Base-by-base conservation (phyloP, 2,888 invertebrate species). In the Rapana venosa region DNA sequence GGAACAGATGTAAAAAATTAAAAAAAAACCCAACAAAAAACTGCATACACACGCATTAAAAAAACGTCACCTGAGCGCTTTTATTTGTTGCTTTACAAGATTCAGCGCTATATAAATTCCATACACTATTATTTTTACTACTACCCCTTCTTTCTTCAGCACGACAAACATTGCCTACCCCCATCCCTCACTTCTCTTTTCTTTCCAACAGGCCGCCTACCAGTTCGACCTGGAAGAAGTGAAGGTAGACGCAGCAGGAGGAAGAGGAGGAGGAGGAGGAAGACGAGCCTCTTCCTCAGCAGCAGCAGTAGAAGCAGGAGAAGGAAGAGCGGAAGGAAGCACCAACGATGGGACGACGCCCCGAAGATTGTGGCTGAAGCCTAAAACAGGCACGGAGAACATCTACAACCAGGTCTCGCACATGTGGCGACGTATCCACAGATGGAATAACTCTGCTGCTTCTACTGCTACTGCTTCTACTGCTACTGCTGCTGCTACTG, bases 391-490 rank as follows among this genome's bases (percentile, higher is more conserved):
- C 35, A 36, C 47, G 13, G 13, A 87, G 47, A 32, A 87, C 74
- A 74, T 87, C n/a, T 87, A 74, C 47, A 15, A 20, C 47, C 35
- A 47, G 61, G 87, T 87, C 22, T 87, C 87, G 74, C 26, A 74
- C 30, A 70, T 87, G 30, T 87, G 87, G 87, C 74, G 74, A 30
- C 61, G 20, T 17, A 32, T 30, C 61, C 84, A 58, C 8, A 47
- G 47, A 8, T 47, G 47, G 30, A 15, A 17, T 4, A 74, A n/a
- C 22, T 22, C 61, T 61, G 61, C 61, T 61, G 15, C 61, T 61
- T 4, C 61, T 61, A 2, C 61, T 61, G 15, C 61, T 61, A 13
- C 61, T 61, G 15, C 61, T 22, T 1, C 61, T 22, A 61, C 61
- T 22, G 61, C 6, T 61, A 13, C 6, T 61, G 61, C 6, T 61